Conservation (phyloP, 2,797 vertebrate species). For the Eulemur coronatus region DNA sequence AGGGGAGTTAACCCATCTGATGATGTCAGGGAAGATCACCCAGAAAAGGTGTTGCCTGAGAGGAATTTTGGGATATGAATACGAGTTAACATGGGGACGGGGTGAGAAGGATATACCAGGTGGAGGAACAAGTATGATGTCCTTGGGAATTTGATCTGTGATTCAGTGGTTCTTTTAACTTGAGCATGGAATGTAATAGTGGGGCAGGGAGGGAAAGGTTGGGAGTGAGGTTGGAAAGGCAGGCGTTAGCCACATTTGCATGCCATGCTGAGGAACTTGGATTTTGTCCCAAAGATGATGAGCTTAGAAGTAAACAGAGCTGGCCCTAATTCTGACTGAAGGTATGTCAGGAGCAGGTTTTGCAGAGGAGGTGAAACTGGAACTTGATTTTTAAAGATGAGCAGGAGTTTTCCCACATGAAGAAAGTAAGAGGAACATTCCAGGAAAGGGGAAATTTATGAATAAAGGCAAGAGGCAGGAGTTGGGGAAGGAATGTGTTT, state of each 20-base stretch:
- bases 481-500: neutral
- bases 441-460: neutral
- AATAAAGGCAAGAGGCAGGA: constrained; percentile 2
- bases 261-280: constrained; percentile 31
- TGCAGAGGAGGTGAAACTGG: constrained; percentile 5
- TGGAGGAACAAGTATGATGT: neutral
- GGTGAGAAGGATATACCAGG: neutral
- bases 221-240: neutral
- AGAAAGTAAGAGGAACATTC: constrained; percentile 19
- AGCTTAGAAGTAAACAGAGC: constrained; percentile 25
- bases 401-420: neutral
- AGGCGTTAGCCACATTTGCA: neutral
- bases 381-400: constrained; percentile 46
- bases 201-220: neutral
- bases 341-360: neutral
- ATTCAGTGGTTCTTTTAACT: constrained; percentile 20
- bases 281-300: constrained; percentile 36
- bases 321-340: constrained; percentile 17
- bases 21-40: neutral
- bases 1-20: constrained; percentile 32
- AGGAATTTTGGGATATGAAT: neutral
- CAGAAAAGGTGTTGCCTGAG: neutral
- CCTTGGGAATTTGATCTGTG: neutral
- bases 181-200: neutral
- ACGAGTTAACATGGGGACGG: neutral